Percentiles rank a stretch among this genome's conserved stretches.
Evolutionary conservation across 2,888 invertebrate genomes (phyloP).

Genomic region (Cremastinae sp.): DNA sequence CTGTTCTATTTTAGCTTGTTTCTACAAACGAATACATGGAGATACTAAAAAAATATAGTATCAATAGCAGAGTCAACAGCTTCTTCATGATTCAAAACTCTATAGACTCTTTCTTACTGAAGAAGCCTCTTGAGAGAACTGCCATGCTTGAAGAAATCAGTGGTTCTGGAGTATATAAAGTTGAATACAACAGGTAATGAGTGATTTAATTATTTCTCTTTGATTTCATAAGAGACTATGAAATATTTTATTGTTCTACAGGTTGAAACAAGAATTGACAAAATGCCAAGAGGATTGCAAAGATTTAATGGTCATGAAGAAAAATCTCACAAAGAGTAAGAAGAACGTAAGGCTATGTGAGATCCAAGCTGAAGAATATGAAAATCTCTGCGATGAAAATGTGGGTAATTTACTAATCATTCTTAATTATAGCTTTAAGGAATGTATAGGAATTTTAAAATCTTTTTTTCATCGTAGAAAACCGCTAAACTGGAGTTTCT

Average conservation of each 20-base stretch:
- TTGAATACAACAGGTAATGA: constrained; percentile 89
- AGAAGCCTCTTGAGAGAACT: constrained; percentile 97
- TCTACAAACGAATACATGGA: constrained; percentile 15
- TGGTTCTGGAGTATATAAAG: constrained; percentile 94
- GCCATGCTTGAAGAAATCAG: constrained; percentile 97
- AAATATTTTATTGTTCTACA: constrained; percentile 62
- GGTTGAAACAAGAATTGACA: constrained; percentile 92
- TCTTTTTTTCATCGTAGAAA: constrained; percentile 82
- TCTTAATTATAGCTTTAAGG: neutral
- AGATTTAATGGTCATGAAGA: constrained; percentile 96
- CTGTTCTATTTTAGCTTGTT: constrained; percentile 22
- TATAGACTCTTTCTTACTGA: constrained; percentile 98
- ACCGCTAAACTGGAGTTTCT: constrained; percentile 86
- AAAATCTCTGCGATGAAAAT: constrained; percentile 92
- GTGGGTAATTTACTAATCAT: constrained; percentile 80
- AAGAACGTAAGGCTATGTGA: constrained; percentile 97
- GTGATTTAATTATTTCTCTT: neutral
- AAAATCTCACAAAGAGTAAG: constrained; percentile 95
- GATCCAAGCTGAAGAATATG: constrained; percentile 97
- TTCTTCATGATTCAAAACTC: constrained; percentile 98
- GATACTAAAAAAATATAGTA: constrained; percentile 14
- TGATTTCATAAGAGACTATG: neutral
- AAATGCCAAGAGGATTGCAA: constrained; percentile 97
- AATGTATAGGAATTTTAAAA: neutral
- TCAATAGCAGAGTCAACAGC: constrained; percentile 94